A percentile compares a stretch with the other conserved stretches of the same genome.
Conservation (phyloP, 2,888 invertebrate genomes). For the Melanostoma mellinum region DNA sequence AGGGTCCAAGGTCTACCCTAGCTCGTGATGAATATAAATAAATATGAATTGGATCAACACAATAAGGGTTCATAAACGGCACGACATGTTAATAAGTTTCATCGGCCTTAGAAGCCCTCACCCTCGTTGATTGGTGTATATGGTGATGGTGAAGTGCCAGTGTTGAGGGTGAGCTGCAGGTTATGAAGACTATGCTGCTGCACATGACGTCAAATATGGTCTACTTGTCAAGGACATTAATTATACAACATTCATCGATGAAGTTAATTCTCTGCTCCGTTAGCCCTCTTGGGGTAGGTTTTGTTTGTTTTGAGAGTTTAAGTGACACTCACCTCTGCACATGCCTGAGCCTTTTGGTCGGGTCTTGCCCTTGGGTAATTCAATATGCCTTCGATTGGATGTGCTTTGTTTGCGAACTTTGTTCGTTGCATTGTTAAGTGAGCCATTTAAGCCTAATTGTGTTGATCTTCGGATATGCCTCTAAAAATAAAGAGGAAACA, state of each 20-base stretch:
- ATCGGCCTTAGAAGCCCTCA: conserved; percentile 4
- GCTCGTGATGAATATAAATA: conserved; percentile 43
- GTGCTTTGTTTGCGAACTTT: conserved; percentile 20
- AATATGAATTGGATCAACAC: conserved; percentile 55
- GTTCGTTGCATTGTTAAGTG: conserved; percentile 11
- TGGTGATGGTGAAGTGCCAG: conserved; percentile 19
- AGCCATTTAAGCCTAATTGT: conserved; percentile 39
- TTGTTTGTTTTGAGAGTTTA: conserved; percentile 17
- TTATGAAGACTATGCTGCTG: conserved; percentile 17
- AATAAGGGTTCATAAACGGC: conserved; percentile 60
- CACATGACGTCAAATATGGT: conserved; percentile 37
- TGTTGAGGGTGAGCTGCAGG: conserved; percentile 27
- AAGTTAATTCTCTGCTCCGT: conserved; percentile 42
- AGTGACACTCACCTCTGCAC: conserved; percentile 28
- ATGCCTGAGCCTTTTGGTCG: too few relatives aligned
- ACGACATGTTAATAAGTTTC: conserved; percentile 54
- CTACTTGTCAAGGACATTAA: conserved; percentile 38
- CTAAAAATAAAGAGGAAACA: conserved; percentile 31
- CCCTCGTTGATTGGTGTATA: conserved; percentile 4
- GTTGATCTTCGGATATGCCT: conserved; percentile 18
- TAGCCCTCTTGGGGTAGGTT: conserved; percentile 50
- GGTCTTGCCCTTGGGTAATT: conserved; percentile 39
- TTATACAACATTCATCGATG: conserved; percentile 59
- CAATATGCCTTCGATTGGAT: conserved; percentile 27
- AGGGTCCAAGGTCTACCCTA: conserved; percentile 32